Percentiles rank a stretch among this genome's conserved stretches.
phyloP scores from a whole-genome alignment of 1,140 invertebrate genomes.

The Atta colombica region DNA sequence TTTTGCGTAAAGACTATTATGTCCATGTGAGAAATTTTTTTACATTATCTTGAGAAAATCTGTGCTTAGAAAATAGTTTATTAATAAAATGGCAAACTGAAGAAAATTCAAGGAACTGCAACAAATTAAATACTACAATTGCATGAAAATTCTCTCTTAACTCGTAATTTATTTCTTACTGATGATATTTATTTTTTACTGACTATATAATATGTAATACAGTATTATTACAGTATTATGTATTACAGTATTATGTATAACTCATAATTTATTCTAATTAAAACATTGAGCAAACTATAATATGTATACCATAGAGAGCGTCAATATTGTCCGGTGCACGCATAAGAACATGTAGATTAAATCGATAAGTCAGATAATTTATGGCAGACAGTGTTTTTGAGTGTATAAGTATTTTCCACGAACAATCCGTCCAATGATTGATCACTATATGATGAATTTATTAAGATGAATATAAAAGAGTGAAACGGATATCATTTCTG shows the following conservation, averaged over 20 bases:
- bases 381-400: background rate
- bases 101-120: background rate
- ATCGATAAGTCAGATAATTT: background rate
- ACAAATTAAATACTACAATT: background rate
- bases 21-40: background rate
- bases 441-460: background rate
- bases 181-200: conserved; percentile 6
- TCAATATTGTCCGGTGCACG: background rate
- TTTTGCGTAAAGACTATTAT: background rate
- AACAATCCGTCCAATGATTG: background rate
- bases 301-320: background rate
- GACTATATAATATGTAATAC: background rate
- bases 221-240: no score
- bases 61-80: background rate
- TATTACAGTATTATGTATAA: background rate
- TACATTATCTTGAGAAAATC: background rate
- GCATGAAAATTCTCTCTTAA: background rate
- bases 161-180: conserved; percentile 8
- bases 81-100: background rate
- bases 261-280: conserved; percentile 2
- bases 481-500: background rate
- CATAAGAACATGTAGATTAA: conserved; percentile 13
- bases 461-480: background rate
- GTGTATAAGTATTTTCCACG: fast-evolving
- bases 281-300: background rate